Evolutionary conservation across 2,888 invertebrate species (phyloP).

Genomic region (Baronia brevicornis): DNA sequence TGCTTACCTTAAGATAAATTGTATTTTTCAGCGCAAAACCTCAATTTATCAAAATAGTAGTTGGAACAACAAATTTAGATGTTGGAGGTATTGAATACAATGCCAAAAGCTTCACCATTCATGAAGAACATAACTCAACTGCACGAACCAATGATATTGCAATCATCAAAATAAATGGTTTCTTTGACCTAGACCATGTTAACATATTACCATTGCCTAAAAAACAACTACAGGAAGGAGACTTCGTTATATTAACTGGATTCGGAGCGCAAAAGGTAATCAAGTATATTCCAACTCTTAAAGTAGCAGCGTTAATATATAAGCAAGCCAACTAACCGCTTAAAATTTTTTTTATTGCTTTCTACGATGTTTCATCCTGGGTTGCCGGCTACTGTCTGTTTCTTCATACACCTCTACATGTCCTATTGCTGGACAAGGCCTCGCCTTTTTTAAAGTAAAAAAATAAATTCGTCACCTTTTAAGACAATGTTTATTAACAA

Average conservation of each 20-base stretch:
- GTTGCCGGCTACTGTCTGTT: no score
- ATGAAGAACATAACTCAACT: conserved; percentile 36
- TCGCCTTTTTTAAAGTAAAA: no score
- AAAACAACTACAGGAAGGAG: conserved; percentile 38
- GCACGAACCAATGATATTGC: conserved; percentile 51
- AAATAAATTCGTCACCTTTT: no score
- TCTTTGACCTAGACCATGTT: conserved; percentile 36
- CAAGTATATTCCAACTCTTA: no score
- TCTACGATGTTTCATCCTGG: no score
- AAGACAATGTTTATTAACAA: no score
- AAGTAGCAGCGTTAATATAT: no score
- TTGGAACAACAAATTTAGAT: conserved; percentile 53
- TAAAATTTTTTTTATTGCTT: no score
- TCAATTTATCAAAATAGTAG: conserved; percentile 41
- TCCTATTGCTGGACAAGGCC: no score
- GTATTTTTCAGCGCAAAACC: conserved; percentile 40
- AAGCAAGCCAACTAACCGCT: no score
- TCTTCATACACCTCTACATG: no score
- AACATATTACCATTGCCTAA: conserved; percentile 31
- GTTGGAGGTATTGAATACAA: conserved; percentile 35
- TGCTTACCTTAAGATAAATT: background rate
- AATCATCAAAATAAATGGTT: conserved; percentile 36
- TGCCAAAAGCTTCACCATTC: conserved; percentile 34
- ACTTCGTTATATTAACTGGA: conserved; percentile 44
- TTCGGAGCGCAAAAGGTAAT: conserved; percentile 53